Evolutionary conservation across 2,113 vertebrate species (phyloP).

Genomic region (Lepus timidus): DNA sequence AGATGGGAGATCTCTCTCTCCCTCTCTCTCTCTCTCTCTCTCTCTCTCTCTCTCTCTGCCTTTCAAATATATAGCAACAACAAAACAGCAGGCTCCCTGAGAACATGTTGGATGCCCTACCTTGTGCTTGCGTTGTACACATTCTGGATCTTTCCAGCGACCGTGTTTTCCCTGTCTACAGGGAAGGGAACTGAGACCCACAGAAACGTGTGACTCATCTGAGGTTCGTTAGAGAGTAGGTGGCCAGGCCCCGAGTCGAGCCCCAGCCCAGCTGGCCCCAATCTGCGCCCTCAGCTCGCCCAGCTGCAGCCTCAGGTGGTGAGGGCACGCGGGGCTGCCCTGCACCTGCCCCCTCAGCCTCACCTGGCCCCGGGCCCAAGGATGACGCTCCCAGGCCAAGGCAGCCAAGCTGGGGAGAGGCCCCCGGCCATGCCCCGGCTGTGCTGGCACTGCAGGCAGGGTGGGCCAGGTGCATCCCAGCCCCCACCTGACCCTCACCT

Average conservation of each 20-base stretch:
- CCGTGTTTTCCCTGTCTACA: neutral
- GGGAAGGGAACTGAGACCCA: neutral
- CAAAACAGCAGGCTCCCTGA: too few species aligned
- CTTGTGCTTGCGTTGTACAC: neutral
- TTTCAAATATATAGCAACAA: too few species aligned
- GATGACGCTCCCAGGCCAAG: neutral
- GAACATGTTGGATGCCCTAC: too few species aligned
- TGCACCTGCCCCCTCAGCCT: neutral
- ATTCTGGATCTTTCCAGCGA: neutral
- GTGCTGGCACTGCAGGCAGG: neutral
- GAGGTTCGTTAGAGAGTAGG: neutral
- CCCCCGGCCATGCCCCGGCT: neutral
- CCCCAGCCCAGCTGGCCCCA: neutral
- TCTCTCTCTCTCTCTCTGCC: too few species aligned
- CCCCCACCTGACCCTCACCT: neutral
- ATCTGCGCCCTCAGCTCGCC: fast-evolving
- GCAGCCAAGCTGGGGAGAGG: neutral
- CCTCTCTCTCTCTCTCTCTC: too few species aligned
- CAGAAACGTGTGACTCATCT: neutral
- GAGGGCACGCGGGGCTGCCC: fast-evolving
- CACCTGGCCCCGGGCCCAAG: neutral
- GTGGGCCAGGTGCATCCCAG: neutral
- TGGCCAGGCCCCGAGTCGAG: neutral
- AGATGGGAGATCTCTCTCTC: too few species aligned
- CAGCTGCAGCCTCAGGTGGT: neutral